Percentiles rank a stretch among this genome's conserved stretches.
Conservation (phyloP, 2,888 invertebrate species). For the Galerucella calmariensis region DNA sequence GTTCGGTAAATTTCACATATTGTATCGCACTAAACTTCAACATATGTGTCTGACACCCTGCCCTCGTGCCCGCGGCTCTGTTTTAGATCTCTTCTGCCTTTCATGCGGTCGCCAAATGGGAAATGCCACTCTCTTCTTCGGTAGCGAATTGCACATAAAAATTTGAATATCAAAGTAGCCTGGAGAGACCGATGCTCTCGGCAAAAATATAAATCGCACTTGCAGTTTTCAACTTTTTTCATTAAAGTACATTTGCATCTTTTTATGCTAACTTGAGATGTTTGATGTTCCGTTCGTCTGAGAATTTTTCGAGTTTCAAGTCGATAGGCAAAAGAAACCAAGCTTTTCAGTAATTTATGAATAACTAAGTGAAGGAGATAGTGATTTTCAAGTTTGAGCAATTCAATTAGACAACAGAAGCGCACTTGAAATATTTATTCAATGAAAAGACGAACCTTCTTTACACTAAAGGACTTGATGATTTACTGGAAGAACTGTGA, state of each 20-base stretch:
- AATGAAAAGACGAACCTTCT: too few species aligned
- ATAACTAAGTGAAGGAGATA: neutral
- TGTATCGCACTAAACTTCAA: neutral
- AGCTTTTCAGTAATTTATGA: slow-evolving; percentile 8
- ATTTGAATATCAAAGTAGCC: slow-evolving; percentile 48
- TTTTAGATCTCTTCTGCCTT: slow-evolving; percentile 19
- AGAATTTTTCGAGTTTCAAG: slow-evolving; percentile 9
- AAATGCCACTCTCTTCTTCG: slow-evolving; percentile 30
- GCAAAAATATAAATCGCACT: slow-evolving; percentile 44
- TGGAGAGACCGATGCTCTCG: slow-evolving; percentile 27
- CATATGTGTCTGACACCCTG: neutral
- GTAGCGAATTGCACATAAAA: slow-evolving; percentile 38
- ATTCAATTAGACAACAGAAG: neutral
- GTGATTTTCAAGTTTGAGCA: neutral
- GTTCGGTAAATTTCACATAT: neutral
- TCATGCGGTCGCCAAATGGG: slow-evolving; percentile 25
- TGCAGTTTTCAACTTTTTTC: slow-evolving; percentile 44
- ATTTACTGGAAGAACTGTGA: too few species aligned
- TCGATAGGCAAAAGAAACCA: neutral
- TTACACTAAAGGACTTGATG: too few species aligned
- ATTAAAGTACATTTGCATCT: slow-evolving; percentile 42
- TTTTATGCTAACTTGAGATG: slow-evolving; percentile 21
- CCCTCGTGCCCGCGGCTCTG: neutral
- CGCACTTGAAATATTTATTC: too few species aligned
- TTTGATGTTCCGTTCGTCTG: slow-evolving; percentile 14